Evolutionary conservation across 2,113 vertebrate species (phyloP).

Genomic region (Merops nubicus): DNA sequence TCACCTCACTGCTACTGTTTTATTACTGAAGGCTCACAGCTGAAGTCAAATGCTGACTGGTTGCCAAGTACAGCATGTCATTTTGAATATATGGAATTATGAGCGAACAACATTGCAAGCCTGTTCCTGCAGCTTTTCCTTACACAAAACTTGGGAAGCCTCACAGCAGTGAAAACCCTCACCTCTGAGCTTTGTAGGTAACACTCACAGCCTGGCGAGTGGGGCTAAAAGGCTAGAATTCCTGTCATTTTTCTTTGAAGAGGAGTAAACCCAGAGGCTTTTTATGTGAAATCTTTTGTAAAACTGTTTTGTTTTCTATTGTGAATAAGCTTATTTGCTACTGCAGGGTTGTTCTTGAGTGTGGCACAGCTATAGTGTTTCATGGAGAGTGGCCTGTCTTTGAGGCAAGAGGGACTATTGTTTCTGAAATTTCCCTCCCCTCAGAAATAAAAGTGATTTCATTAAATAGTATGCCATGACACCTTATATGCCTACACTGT

Average conservation of each 20-base stretch:
- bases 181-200: neutral
- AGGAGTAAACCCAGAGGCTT: neutral
- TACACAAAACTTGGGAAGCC: neutral
- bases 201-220: neutral
- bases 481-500: neutral
- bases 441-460: conserved; percentile 5
- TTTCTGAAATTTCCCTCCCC: neutral
- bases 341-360: neutral
- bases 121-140: conserved; percentile 40
- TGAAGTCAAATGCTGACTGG: conserved; percentile 41
- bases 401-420: neutral
- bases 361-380: neutral
- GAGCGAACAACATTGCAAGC: conserved; percentile 22
- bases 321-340: conserved; percentile 15
- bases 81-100: conserved; percentile 48
- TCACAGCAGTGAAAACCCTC: neutral
- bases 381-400: neutral
- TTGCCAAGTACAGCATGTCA: conserved; percentile 51
- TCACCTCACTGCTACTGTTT: conserved; percentile 40
- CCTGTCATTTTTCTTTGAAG: neutral
- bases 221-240: neutral
- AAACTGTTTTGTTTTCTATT: neutral
- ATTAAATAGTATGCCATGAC: neutral
- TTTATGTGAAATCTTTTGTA: neutral
- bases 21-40: conserved; percentile 15